Evolutionary conservation across 2,797 vertebrate genomes (phyloP).

Genomic region (Emys orbicularis): DNA sequence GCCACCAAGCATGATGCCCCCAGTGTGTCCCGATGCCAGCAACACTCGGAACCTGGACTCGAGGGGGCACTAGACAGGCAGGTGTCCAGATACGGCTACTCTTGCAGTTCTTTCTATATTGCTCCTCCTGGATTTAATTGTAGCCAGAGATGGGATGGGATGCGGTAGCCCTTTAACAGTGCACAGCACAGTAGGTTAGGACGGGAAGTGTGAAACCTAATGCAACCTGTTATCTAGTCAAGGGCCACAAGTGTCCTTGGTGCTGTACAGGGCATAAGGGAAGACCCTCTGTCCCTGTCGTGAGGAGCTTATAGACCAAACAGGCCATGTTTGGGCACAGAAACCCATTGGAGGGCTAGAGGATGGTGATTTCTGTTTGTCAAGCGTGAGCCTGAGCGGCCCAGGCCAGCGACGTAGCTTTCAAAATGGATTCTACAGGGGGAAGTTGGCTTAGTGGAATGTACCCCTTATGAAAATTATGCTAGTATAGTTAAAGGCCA

Average conservation of each 20-base stretch:
- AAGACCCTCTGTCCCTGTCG: fast-evolving
- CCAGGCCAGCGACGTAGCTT: neutral
- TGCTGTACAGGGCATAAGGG: neutral
- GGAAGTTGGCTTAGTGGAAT: neutral
- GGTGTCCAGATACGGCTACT: neutral
- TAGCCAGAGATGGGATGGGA: neutral
- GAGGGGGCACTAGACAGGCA: neutral
- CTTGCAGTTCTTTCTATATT: neutral
- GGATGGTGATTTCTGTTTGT: neutral
- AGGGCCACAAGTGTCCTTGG: neutral
- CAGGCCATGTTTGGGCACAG: neutral
- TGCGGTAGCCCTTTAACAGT: neutral
- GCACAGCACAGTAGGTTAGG: neutral
- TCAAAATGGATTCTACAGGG: neutral
- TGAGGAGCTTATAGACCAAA: neutral
- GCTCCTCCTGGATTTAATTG: neutral
- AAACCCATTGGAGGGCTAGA: neutral
- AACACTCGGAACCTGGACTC: neutral
- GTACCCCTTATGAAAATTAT: neutral
- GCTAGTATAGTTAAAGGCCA: neutral
- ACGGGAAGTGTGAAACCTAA: neutral
- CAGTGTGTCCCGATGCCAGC: neutral
- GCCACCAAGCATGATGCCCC: neutral
- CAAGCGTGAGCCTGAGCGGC: neutral
- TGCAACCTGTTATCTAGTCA: neutral